Base-by-base conservation (phyloP, 2,113 vertebrate genomes). In the Ptilonorhynchus violaceus region DNA sequence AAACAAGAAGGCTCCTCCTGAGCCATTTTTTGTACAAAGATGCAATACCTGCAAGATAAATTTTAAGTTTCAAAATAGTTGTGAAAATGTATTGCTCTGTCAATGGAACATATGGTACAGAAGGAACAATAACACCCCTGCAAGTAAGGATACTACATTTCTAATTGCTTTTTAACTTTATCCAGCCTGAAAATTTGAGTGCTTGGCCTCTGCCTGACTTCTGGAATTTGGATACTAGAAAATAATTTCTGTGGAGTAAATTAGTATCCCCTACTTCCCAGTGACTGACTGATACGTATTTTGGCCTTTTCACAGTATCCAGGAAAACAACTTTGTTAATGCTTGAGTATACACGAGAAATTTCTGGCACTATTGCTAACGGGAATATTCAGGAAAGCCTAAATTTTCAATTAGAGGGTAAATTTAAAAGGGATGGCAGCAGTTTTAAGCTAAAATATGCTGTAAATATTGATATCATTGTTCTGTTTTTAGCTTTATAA, bases 21-120 rank as follows among this genome's bases (percentile, higher is more conserved):
- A 93, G 59, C 11, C 20, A 11, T 37, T 25, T 76, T 74, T 97
- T 66, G 91, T 90, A 94, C 92, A 90, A 97, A 97, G 58, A 96
- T 92, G 72, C 62, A 92, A 95, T 80, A 93, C 81, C 96, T 98
- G 85, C 76, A 97, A 97, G 81, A 83, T 22, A 76, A 76, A 47
- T 42, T 77, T 76, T 79, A 58, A 56, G 28, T 75, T 81, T 79
- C 63, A 78, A 68, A 77, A 78, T 23, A 37, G 9, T n/a, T 79
- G 39, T 27, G 55, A 50, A 69, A 66, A 78, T 15, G 30, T 7
- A 31, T 39, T 18, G 5, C 42, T 55, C 55, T 68, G 77, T 76
- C 66, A 74, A 31, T 17, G 30, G 33, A 46, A 22, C 10, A 22
- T 17, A 39, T 25, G 27, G 49, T 62, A 24, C 19, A 68, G 37